Conservation (phyloP, 2,888 invertebrate species). For the Adela reaumurella region DNA sequence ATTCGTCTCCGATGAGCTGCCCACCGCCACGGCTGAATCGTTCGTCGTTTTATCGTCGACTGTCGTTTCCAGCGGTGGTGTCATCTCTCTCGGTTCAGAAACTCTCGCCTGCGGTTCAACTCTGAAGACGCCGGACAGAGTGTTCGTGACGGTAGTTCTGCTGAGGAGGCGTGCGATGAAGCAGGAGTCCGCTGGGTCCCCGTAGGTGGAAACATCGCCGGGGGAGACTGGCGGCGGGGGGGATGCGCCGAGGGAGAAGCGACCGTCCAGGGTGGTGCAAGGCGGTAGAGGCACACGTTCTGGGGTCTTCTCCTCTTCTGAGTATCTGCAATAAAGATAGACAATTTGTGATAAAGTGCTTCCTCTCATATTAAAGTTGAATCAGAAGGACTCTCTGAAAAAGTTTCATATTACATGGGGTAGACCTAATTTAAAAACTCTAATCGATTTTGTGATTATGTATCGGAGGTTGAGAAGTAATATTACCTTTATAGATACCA, state of each 20-base stretch:
- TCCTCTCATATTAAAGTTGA: too few species aligned
- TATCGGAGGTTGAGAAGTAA: too few species aligned
- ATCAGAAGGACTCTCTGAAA: too few species aligned
- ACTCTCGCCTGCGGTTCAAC: conserved; percentile 14
- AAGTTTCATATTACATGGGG: too few species aligned
- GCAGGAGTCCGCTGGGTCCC: conserved; percentile 46
- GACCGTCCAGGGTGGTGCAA: conserved; percentile 30
- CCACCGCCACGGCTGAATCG: conserved; percentile 1
- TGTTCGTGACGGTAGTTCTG: conserved; percentile 35
- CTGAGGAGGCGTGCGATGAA: conserved; percentile 44
- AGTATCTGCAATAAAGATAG: conserved; percentile 21
- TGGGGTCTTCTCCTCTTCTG: conserved; percentile 27
- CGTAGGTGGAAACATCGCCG: conserved; percentile 36
- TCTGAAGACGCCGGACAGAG: conserved; percentile 36
- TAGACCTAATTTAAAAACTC: too few species aligned
- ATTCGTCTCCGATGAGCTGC: neutral
- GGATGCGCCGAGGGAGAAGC: conserved; percentile 20
- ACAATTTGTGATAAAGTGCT: too few species aligned
- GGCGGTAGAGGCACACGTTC: conserved; percentile 27
- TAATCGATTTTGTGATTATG: too few species aligned
- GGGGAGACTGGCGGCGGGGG: conserved; percentile 13
- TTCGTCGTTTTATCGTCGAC: conserved; percentile 7
- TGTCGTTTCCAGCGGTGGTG: conserved; percentile 13
- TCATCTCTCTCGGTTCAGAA: conserved; percentile 15
- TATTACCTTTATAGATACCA: too few species aligned